These are phyloP conservation scores for Tuberolachnus salignus DNA, from an alignment of 2,888 invertebrate genomes.

Conservation along the genomic window DNA sequence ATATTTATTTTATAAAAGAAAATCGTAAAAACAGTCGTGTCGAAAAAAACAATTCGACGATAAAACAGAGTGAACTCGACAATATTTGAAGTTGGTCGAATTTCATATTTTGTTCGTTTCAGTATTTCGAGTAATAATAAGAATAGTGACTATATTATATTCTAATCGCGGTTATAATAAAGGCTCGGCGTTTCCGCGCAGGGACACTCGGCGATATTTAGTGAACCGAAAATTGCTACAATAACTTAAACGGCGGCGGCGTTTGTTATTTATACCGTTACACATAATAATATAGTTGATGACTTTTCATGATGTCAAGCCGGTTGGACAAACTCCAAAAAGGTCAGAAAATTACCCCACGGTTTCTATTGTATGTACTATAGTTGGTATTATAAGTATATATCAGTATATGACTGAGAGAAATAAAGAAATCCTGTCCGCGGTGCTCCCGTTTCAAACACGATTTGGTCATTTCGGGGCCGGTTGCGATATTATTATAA, in stretches of 20 bases:
- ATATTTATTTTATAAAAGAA: too few relatives aligned
- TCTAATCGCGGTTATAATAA: background rate
- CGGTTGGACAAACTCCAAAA: constrained; percentile 41
- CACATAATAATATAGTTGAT: constrained; percentile 35
- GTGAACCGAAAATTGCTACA: constrained; percentile 20
- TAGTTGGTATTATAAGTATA: constrained; percentile 1
- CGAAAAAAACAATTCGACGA: too few relatives aligned
- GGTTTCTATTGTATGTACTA: constrained; percentile 10
- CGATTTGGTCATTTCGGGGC: constrained; percentile 22
- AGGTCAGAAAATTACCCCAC: constrained; percentile 50
- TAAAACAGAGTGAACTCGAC: too few relatives aligned
- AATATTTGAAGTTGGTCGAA: too few relatives aligned
- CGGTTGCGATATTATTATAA: background rate
- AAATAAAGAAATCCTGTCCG: constrained; percentile 12
- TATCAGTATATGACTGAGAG: background rate
- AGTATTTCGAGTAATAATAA: background rate
- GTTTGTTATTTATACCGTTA: constrained; percentile 41
- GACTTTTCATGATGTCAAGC: constrained; percentile 44
- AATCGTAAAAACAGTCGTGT: too few relatives aligned
- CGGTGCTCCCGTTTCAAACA: background rate
- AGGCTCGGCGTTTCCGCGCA: background rate
- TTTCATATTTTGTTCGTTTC: too few relatives aligned
- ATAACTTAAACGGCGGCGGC: constrained; percentile 23
- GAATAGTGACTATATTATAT: background rate
- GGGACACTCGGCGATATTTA: background rate